Evolutionary conservation across 2,113 vertebrate genomes (phyloP).

Genomic region (Mesoclemmys tuberculata): DNA sequence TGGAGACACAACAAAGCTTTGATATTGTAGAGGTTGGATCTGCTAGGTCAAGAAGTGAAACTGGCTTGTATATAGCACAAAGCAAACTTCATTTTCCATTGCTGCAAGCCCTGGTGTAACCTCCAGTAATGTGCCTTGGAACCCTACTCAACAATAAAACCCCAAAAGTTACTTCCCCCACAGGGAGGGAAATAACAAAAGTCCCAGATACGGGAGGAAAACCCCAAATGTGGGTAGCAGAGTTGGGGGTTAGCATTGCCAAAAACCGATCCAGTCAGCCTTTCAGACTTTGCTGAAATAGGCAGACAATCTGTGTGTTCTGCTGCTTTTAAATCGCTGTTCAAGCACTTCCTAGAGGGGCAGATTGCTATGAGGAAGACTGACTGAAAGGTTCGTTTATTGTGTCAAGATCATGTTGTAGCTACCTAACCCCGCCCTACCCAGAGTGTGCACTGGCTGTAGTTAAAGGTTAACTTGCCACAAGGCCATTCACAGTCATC

Average conservation of each 20-base stretch:
- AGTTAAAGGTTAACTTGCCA: not conserved
- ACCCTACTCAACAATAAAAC: not conserved
- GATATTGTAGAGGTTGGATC: not conserved
- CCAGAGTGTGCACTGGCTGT: not conserved
- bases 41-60: not conserved
- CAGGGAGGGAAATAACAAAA: not conserved
- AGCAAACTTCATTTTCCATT: not conserved
- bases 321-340: not conserved
- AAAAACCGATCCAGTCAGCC: not conserved
- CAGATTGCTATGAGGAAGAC: not conserved
- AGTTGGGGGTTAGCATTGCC: not conserved
- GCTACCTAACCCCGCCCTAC: not conserved
- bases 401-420: not conserved
- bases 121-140: not conserved
- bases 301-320: not conserved
- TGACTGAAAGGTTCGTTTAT: not conserved
- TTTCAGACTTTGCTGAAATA: rapidly evolving
- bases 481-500: not conserved
- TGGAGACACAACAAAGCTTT: not conserved
- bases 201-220: not conserved
- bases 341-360: not conserved
- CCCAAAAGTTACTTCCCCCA: not conserved
- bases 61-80: not conserved
- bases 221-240: not conserved
- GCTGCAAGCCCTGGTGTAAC: not conserved